These are phyloP conservation scores for Orchesella cincta DNA, from an alignment of 1,140 invertebrate genomes.

Conservation along the genomic window DNA sequence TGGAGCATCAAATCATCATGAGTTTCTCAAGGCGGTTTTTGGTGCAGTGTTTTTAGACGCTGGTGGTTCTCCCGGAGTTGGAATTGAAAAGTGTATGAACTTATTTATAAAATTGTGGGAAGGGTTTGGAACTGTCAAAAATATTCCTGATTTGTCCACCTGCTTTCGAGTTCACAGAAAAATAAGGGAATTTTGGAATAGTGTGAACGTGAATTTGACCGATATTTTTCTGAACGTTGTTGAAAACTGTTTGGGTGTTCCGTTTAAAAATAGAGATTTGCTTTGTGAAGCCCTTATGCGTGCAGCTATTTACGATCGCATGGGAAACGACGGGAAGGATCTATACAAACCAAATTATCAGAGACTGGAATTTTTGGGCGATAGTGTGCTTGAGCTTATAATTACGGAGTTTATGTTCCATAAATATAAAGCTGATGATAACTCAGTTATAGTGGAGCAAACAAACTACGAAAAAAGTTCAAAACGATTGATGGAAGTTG, in stretches of 20 bases:
- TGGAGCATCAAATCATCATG: background rate
- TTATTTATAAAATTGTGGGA: background rate
- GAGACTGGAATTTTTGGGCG: slow-evolving; percentile 11
- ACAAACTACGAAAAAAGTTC: background rate
- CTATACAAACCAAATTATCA: background rate
- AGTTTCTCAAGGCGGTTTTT: background rate
- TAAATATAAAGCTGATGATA: background rate
- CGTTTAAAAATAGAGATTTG: background rate
- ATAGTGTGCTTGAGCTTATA: background rate
- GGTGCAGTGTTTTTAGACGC: background rate
- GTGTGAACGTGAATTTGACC: too few relatives aligned
- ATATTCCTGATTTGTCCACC: background rate
- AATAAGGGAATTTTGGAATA: background rate
- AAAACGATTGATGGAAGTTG: background rate
- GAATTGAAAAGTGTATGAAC: background rate
- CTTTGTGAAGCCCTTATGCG: background rate
- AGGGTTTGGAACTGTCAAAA: background rate
- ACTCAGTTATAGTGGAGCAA: background rate
- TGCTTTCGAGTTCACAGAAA: too few relatives aligned
- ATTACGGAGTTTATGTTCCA: background rate
- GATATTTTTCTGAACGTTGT: background rate
- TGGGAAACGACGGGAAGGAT: background rate
- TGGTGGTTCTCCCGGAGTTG: background rate
- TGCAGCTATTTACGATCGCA: background rate
- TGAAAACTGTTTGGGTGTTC: background rate